Evolutionary conservation across 2,113 vertebrate species (phyloP).

Genomic region (Ammodytes dubius): DNA sequence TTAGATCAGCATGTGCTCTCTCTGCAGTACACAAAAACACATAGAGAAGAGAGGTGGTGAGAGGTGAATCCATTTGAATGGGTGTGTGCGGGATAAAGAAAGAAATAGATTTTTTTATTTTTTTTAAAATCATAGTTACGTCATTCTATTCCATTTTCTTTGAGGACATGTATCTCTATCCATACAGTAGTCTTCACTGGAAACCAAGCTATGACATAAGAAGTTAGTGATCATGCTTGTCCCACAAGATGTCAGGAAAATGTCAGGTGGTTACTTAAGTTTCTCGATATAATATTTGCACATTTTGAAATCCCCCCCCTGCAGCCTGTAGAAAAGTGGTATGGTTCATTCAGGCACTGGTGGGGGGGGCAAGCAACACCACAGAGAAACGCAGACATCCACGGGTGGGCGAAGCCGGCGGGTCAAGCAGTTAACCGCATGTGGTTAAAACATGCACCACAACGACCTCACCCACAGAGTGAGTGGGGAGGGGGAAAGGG

Average conservation of each 20-base stretch:
- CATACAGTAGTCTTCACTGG: not conserved
- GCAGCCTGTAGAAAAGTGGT: constrained; percentile 11
- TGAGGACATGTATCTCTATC: not conserved
- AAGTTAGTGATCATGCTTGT: not conserved
- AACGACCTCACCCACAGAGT: constrained; percentile 32
- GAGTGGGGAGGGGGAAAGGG: too few relatives aligned
- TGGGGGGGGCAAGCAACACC: constrained; percentile 28
- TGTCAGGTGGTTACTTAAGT: not conserved
- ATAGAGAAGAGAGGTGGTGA: constrained; percentile 34
- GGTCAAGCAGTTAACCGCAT: constrained; percentile 19
- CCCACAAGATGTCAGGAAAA: constrained; percentile 3
- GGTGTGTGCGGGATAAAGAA: constrained; percentile 6
- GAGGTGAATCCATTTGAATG: constrained; percentile 29
- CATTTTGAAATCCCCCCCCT: not conserved
- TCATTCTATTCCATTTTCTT: not conserved
- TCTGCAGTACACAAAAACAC: constrained; percentile 56
- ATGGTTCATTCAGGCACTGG: constrained; percentile 67
- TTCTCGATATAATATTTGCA: not conserved
- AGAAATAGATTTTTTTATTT: constrained; percentile 8
- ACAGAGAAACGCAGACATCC: constrained; percentile 53
- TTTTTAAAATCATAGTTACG: not conserved
- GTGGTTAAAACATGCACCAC: constrained; percentile 77
- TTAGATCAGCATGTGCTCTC: constrained; percentile 56
- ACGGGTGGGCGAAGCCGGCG: constrained; percentile 41
- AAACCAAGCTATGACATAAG: not conserved